Evolutionary conservation across 2,888 invertebrate genomes (phyloP).

Genomic region (Cheilosia variabilis): DNA sequence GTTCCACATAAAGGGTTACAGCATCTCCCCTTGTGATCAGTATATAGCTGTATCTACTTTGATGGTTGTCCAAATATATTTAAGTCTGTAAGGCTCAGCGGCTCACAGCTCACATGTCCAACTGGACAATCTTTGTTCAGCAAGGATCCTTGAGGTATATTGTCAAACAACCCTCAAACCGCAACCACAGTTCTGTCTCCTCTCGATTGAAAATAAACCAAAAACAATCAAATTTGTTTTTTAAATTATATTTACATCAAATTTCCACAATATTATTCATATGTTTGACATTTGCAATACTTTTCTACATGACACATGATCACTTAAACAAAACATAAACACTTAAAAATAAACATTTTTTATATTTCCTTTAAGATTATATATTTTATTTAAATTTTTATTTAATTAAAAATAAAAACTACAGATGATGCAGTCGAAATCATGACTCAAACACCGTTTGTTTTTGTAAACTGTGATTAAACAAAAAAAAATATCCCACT

Average conservation of each 20-base stretch:
- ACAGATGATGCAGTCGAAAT: conserved; percentile 58
- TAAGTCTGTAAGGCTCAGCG: too few relatives aligned
- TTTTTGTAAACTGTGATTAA: conserved; percentile 38
- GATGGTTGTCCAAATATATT: too few relatives aligned
- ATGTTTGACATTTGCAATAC: conserved; percentile 65
- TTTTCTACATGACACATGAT: conserved; percentile 73
- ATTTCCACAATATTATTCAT: conserved; percentile 68
- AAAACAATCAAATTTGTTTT: conserved; percentile 22
- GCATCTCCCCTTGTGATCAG: too few relatives aligned
- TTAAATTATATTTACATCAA: conserved; percentile 65
- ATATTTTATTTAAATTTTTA: conserved; percentile 2
- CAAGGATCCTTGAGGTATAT: too few relatives aligned
- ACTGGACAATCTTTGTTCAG: too few relatives aligned
- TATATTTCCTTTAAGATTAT: conserved; percentile 31
- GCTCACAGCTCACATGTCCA: too few relatives aligned
- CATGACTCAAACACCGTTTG: conserved; percentile 29
- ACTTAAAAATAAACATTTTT: conserved; percentile 49
- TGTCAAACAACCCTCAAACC: too few relatives aligned
- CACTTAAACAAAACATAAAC: conserved; percentile 70
- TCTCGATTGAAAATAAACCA: not conserved
- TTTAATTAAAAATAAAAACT: conserved; percentile 34
- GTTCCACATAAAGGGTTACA: too few relatives aligned
- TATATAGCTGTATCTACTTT: too few relatives aligned
- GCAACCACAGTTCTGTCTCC: too few relatives aligned
- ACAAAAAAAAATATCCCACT: conserved; percentile 54